phyloP scores from a whole-genome alignment of 2,113 vertebrate species.

The Heterotis niloticus region DNA sequence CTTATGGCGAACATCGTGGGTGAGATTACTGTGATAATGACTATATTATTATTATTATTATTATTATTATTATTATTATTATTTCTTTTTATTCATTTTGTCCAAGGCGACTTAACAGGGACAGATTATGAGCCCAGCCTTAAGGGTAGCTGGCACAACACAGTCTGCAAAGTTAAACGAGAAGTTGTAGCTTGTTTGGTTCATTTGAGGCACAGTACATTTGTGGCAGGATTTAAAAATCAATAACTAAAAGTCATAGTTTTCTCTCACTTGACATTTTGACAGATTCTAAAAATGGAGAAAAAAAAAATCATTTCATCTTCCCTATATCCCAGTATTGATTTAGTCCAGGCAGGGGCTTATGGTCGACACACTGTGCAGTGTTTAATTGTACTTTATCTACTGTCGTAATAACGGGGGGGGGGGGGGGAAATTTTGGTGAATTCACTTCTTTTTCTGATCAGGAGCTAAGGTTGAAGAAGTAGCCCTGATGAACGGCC shows the following conservation, averaged over 20 bases:
- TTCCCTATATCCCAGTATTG: not conserved
- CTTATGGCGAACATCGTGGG: constrained; percentile 81
- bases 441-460: constrained; percentile 26
- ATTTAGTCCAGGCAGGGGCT: constrained; percentile 12
- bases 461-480: constrained; percentile 68
- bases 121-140: not conserved
- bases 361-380: not conserved
- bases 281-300: not conserved
- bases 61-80: not conserved
- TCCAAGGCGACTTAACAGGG: too few relatives aligned
- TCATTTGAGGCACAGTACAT: constrained; percentile 10
- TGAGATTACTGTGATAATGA: constrained; percentile 50
- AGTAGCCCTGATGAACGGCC: constrained; percentile 82
- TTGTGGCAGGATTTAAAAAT: constrained; percentile 1
- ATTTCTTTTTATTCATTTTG: not conserved
- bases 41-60: not conserved
- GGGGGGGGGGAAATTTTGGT: not conserved
- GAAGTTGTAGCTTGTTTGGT: constrained; percentile 3
- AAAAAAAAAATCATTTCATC: not conserved
- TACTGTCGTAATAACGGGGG: not conserved
- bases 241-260: constrained; percentile 12
- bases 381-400: not conserved
- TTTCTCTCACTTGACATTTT: constrained; percentile 13
- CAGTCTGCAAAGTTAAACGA: constrained; percentile 18
- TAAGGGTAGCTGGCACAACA: constrained; percentile 2